Conservation (phyloP, 2,888 invertebrate species). For the Sclerodermus sp. region DNA sequence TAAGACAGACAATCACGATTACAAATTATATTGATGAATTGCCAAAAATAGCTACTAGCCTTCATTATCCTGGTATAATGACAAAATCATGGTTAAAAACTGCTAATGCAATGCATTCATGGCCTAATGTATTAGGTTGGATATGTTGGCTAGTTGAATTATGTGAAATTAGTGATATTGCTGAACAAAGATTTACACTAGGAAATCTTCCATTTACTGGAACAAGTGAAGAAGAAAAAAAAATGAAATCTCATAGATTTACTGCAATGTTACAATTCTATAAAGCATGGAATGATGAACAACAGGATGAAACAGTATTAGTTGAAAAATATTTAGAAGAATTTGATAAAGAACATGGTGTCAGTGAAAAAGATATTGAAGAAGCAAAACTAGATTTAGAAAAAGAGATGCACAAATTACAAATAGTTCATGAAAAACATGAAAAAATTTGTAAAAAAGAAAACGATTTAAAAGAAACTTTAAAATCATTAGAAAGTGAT, state of each 20-base stretch:
- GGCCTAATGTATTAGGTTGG: constrained; percentile 63
- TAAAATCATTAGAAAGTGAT: constrained; percentile 25
- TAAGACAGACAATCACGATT: constrained; percentile 36
- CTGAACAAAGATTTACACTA: constrained; percentile 34
- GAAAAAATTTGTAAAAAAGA: constrained; percentile 23
- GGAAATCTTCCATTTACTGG: constrained; percentile 41
- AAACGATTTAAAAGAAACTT: constrained; percentile 16
- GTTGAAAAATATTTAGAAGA: constrained; percentile 35
- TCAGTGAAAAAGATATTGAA: constrained; percentile 30
- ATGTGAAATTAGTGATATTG: constrained; percentile 53
- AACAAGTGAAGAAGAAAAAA: constrained; percentile 21
- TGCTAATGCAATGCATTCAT: constrained; percentile 64
- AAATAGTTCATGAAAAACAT: constrained; percentile 20
- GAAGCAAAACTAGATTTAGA: constrained; percentile 23
- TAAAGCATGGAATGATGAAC: constrained; percentile 45
- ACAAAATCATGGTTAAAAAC: constrained; percentile 66
- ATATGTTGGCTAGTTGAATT: constrained; percentile 61
- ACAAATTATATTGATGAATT: constrained; percentile 56
- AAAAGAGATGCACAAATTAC: constrained; percentile 18
- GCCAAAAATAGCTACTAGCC: constrained; percentile 60
- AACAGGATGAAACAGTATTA: constrained; percentile 40
- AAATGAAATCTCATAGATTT: constrained; percentile 25
- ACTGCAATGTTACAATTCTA: constrained; percentile 38
- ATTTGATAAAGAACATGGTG: constrained; percentile 33
- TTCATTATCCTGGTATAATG: constrained; percentile 62